Evolutionary conservation across 2,888 invertebrate genomes (phyloP).

Genomic region (Polyploca ridens): DNA sequence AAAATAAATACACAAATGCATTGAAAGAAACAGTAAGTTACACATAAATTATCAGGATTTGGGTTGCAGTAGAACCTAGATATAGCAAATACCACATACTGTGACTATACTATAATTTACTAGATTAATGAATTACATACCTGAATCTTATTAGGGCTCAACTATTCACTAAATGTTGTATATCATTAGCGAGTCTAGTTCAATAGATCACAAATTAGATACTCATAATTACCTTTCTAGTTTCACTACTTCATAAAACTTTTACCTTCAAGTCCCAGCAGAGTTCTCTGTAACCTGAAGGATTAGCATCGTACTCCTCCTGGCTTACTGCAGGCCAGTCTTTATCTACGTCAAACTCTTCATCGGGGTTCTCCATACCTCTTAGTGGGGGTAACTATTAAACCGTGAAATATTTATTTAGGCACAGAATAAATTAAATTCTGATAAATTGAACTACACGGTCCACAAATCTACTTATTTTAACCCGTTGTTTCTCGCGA

Average conservation of each 20-base stretch:
- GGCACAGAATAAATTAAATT: background rate
- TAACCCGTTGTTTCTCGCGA: no score
- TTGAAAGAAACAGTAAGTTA: no score
- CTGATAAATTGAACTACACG: no score
- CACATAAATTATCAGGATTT: no score
- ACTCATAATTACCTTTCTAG: background rate
- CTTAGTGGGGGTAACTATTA: constrained; percentile 88
- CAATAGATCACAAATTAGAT: background rate
- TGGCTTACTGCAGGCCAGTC: constrained; percentile 88
- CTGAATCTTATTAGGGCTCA: background rate
- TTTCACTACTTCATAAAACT: background rate
- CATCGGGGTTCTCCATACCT: constrained; percentile 93
- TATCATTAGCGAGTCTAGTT: background rate
- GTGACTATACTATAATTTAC: no score
- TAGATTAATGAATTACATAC: no score
- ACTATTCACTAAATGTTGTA: no score
- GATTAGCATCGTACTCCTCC: constrained; percentile 86
- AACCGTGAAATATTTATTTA: background rate
- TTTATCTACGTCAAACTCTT: constrained; percentile 92
- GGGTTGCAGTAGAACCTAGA: no score
- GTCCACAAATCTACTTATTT: no score
- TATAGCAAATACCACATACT: no score
- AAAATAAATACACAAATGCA: no score
- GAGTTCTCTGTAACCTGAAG: constrained; percentile 90
- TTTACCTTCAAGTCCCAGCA: constrained; percentile 94